Evolutionary conservation across 2,888 invertebrate species (phyloP).

Genomic region (Drosophila gaucha): DNA sequence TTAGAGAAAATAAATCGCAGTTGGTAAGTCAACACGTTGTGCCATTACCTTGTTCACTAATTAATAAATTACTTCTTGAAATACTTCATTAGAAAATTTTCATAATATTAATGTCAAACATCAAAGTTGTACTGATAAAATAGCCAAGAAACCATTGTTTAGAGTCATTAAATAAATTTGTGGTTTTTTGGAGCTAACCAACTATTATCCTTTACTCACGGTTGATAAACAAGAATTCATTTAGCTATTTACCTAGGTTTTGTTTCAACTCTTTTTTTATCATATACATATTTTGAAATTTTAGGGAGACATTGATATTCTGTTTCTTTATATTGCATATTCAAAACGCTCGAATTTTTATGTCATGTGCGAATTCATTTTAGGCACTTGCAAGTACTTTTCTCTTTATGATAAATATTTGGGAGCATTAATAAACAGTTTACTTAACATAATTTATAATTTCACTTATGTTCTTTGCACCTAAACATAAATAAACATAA

Average conservation of each 20-base stretch:
- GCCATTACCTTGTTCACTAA: background rate
- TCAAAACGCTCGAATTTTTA: too few relatives aligned
- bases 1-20: background rate
- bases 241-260: background rate
- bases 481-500: conserved; percentile 2
- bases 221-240: too few relatives aligned
- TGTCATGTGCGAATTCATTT: too few relatives aligned
- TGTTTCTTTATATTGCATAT: too few relatives aligned
- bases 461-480: conserved; percentile 2
- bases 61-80: background rate
- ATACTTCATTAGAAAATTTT: background rate
- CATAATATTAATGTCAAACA: background rate
- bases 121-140: too few relatives aligned
- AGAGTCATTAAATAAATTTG: too few relatives aligned
- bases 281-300: too few relatives aligned
- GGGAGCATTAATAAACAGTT: background rate
- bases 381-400: background rate
- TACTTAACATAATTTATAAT: background rate
- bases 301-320: too few relatives aligned
- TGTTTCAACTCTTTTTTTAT: background rate
- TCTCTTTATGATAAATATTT: background rate
- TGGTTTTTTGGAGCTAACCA: too few relatives aligned
- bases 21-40: background rate
- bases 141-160: too few relatives aligned
- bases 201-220: too few relatives aligned